Evolutionary conservation across 2,888 invertebrate species (phyloP), one percentile per base, ranked within the genome.

Genomic region (Hyles lineata): DNA sequence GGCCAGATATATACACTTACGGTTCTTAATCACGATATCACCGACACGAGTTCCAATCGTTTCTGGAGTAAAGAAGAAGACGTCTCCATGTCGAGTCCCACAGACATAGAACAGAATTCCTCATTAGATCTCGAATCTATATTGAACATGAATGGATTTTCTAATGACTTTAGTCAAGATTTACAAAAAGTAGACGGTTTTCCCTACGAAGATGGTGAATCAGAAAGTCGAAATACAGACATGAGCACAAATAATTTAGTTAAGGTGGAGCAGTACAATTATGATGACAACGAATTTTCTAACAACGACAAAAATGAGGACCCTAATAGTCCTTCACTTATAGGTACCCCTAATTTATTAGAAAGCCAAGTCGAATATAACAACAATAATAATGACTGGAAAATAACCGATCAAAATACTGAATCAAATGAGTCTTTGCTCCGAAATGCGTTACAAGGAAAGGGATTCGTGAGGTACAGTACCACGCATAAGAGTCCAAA

Each of bases 1-100:
- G 97, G 97, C 79, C 96, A 96, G 88, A 98, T 98, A 85, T 98
- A 98, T 89, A 98, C 98, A 74, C 92, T 98, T 77, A 98, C 98
- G 85, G 98, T 98, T 87, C 96, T 98, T 86, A 98, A 98, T 90
- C 97, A 97, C 83, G 96, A 97, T 77, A 93, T 95, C 86, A 97
- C 97, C 81, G 96, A 96, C 81, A 90, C 95, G 82, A 91, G 95
- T 89, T 94, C 96, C 85, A 95, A 95, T 89, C 95, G 96, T 76
- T 96, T 96, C 95, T 95, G 97, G 90, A 87, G 95, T 79, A 95
- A 97, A 92, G 95, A 97, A 83, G 96, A 96, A 82, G 96, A 95
- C 71, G 95, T 95, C 11, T 92, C 95, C 17, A 95, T 96, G 86
- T 96, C 96, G 29, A 96, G 96, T 87, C 96, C 96, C 3, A 93